Conservation (phyloP, 1,140 invertebrate species). For the Drosophila sturtevanti region DNA sequence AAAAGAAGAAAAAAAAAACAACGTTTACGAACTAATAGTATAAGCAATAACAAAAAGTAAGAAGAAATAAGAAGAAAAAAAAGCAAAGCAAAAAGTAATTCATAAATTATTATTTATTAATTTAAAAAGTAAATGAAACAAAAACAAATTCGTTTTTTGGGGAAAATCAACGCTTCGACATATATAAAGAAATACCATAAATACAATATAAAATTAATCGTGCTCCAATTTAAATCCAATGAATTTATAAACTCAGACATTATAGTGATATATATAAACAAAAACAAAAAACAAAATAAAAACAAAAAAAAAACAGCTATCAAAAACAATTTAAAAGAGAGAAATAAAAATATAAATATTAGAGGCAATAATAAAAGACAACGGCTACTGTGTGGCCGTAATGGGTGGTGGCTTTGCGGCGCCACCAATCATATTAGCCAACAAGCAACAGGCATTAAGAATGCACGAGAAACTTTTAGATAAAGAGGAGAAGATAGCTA, state of each 20-base stretch:
- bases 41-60: slow-evolving; percentile 45
- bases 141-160: slow-evolving; percentile 39
- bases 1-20: not conserved
- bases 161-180: slow-evolving; percentile 56
- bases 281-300: not conserved
- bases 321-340: slow-evolving; percentile 20
- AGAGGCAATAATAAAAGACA: not conserved
- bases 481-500: slow-evolving; percentile 49
- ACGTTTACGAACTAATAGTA: slow-evolving; percentile 30
- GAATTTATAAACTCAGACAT: slow-evolving; percentile 9
- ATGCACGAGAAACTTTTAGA: slow-evolving; percentile 81
- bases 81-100: slow-evolving; percentile 7
- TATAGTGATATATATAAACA: too few relatives aligned
- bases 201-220: slow-evolving; percentile 54
- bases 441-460: slow-evolving; percentile 33
- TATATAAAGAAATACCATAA: slow-evolving; percentile 28
- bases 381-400: slow-evolving; percentile 53
- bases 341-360: slow-evolving; percentile 10
- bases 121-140: slow-evolving; percentile 32
- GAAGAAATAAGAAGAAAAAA: too few relatives aligned
- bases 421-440: slow-evolving; percentile 67
- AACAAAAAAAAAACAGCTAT: too few relatives aligned
- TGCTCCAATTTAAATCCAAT: slow-evolving; percentile 31
- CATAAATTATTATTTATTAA: slow-evolving; percentile 40
- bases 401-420: slow-evolving; percentile 81